A percentile compares a stretch with the other conserved stretches of the same genome.
Evolutionary conservation across 2,888 invertebrate genomes (phyloP).

Genomic region (Agrotis exclamationis): DNA sequence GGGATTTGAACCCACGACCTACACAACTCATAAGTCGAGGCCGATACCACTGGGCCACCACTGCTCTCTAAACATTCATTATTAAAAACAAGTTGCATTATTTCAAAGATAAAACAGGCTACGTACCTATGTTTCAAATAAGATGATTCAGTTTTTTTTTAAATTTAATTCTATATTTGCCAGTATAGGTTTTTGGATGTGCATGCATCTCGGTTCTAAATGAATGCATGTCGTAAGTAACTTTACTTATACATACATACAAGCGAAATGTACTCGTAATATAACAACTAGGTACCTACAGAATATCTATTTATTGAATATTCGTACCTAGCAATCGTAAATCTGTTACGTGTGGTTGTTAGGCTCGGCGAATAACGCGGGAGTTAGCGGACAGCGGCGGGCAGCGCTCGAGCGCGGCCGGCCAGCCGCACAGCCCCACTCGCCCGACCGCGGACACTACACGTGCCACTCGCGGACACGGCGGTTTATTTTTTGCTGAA

Average conservation of each 20-base stretch:
- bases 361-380: constrained; percentile 74
- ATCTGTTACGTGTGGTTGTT: constrained; percentile 85
- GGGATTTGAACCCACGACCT: too few relatives aligned
- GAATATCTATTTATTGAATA: constrained; percentile 4
- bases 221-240: not conserved
- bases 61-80: too few relatives aligned
- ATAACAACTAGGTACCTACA: not conserved
- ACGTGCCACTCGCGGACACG: constrained; percentile 75
- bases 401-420: constrained; percentile 53
- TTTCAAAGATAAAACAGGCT: not conserved
- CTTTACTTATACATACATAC: not conserved
- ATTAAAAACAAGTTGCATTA: too few relatives aligned
- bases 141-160: too few relatives aligned
- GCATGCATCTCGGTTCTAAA: not conserved
- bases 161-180: too few relatives aligned
- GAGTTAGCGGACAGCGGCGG: constrained; percentile 64
- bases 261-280: not conserved
- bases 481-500: constrained; percentile 66
- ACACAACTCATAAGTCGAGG: too few relatives aligned
- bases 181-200: not conserved
- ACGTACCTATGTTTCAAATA: constrained; percentile 7
- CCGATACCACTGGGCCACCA: too few relatives aligned
- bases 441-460: constrained; percentile 79
- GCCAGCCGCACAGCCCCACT: constrained; percentile 64
- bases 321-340: constrained; percentile 55